These are phyloP conservation scores for Malurus cyaneus DNA, from an alignment of 2,113 vertebrate genomes.

Conservation along the genomic window DNA sequence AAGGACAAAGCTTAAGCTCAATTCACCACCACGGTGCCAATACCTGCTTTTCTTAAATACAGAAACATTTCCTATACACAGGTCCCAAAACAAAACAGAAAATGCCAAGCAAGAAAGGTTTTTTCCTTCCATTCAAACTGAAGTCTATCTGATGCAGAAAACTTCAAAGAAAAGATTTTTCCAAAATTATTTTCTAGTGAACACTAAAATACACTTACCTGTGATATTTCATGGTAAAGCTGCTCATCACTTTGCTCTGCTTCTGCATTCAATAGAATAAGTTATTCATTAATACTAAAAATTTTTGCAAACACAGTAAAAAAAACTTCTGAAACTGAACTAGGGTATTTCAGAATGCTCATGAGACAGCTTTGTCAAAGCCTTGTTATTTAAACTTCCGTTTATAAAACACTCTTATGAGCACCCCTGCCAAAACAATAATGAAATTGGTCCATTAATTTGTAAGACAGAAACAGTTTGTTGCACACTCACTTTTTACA, in stretches of 20 bases:
- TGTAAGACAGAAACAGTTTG: background rate
- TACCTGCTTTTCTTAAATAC: background rate
- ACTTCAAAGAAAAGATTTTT: background rate
- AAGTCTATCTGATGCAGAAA: background rate
- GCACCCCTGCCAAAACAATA: background rate
- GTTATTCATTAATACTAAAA: background rate
- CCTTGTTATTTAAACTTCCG: background rate
- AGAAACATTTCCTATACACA: background rate
- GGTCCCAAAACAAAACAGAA: background rate
- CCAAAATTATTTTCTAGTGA: background rate
- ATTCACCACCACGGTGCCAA: background rate
- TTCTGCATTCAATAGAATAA: slow-evolving; percentile 75
- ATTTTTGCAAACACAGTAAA: background rate
- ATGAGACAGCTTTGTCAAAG: background rate
- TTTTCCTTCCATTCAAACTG: background rate
- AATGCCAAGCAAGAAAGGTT: background rate
- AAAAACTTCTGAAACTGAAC: background rate
- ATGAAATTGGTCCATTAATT: background rate
- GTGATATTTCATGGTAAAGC: slow-evolving; percentile 94
- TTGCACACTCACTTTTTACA: background rate
- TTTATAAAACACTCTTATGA: background rate
- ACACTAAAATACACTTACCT: slow-evolving; percentile 74
- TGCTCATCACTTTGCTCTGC: slow-evolving; percentile 96
- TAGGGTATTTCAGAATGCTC: background rate
- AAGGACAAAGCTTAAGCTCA: background rate